Evolutionary conservation across 2,113 vertebrate species (phyloP).

Genomic region (Acrocephalus kingi): DNA sequence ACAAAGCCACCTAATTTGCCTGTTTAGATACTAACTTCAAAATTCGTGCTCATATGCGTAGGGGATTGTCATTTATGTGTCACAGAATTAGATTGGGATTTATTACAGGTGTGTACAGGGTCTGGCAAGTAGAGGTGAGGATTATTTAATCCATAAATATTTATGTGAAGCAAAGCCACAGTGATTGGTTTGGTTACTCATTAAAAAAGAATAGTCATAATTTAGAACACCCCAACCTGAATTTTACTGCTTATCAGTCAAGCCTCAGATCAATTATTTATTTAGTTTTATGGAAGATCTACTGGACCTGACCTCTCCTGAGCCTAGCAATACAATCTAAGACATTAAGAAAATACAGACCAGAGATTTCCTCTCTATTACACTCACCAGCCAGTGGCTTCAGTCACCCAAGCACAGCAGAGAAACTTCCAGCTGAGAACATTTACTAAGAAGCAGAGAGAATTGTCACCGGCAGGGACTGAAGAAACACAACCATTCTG

Average conservation of each 20-base stretch:
- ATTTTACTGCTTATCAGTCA: not conserved
- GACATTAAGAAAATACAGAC: not conserved
- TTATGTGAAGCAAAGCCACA: not conserved
- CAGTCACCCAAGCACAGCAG: not conserved
- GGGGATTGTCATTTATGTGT: not conserved
- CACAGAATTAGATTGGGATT: not conserved
- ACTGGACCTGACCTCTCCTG: not conserved
- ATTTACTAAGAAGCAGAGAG: not conserved
- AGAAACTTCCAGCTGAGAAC: not conserved
- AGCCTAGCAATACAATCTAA: not conserved
- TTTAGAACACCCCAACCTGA: not conserved
- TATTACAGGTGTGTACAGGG: not conserved
- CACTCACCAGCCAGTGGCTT: not conserved
- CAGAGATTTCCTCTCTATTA: not conserved
- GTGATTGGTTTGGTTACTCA: not conserved
- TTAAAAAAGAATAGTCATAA: not conserved
- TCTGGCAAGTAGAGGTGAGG: not conserved
- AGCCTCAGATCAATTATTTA: not conserved
- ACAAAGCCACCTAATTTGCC: not conserved
- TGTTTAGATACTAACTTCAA: not conserved
- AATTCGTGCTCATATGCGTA: not conserved
- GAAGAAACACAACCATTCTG: not conserved
- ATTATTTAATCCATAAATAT: not conserved
- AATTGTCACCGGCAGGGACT: not conserved
- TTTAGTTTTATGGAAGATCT: not conserved